Evolutionary conservation across 2,888 invertebrate species (phyloP).

Genomic region (Hesperia comma): DNA sequence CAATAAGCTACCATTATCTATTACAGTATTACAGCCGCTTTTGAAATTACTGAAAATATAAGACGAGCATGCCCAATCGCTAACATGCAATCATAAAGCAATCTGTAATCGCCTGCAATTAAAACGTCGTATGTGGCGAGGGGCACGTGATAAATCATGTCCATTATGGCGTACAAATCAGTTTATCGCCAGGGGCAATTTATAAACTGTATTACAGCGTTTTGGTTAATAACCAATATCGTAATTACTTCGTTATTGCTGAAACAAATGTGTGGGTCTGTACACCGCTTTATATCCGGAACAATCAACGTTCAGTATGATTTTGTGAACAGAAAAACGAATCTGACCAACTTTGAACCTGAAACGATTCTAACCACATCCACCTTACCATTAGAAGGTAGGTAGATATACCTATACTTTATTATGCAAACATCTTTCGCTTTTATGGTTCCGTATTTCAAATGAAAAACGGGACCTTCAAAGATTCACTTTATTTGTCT

Average conservation of each 20-base stretch:
- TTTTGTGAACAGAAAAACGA: background rate
- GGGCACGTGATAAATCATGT: slow-evolving; percentile 35
- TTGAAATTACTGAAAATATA: slow-evolving; percentile 6
- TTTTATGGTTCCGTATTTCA: no score
- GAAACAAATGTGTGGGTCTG: slow-evolving; percentile 26
- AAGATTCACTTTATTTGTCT: no score
- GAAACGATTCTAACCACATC: no score
- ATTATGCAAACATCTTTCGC: no score
- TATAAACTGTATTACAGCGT: slow-evolving; percentile 36
- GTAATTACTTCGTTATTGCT: slow-evolving; percentile 36
- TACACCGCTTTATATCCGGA: slow-evolving; percentile 24
- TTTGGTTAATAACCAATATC: slow-evolving; percentile 38
- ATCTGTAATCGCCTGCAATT: slow-evolving; percentile 30
- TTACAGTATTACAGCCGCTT: slow-evolving; percentile 36
- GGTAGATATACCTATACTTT: no score
- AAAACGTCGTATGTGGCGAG: slow-evolving; percentile 32
- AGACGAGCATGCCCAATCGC: slow-evolving; percentile 24
- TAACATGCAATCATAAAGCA: slow-evolving; percentile 31
- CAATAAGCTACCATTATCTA: no score
- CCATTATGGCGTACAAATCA: slow-evolving; percentile 36
- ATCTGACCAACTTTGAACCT: background rate
- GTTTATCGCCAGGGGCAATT: slow-evolving; percentile 35
- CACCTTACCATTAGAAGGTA: no score
- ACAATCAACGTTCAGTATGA: background rate
- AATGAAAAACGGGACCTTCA: no score